Evolutionary conservation across 1,140 invertebrate species (phyloP).

Genomic region (Neodiprion lecontei): DNA sequence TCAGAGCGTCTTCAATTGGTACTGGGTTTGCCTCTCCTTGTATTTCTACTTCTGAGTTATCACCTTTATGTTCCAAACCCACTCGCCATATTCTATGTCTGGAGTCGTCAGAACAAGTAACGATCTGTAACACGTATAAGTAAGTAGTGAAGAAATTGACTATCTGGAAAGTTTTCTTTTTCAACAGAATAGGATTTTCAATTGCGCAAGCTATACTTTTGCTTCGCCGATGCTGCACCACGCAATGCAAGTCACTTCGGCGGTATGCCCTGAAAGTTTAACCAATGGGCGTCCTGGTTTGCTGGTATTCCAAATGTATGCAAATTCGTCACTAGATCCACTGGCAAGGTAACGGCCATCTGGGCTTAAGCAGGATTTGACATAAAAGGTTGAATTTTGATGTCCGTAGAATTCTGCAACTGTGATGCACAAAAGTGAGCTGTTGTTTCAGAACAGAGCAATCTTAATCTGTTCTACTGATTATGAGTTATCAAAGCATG

Average conservation of each 20-base stretch:
- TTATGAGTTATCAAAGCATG: slow-evolving; percentile 12
- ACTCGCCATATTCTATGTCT: slow-evolving; percentile 79
- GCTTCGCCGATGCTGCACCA: slow-evolving; percentile 69
- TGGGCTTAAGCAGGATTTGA: slow-evolving; percentile 80
- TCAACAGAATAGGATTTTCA: slow-evolving; percentile 22
- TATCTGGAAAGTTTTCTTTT: slow-evolving; percentile 30
- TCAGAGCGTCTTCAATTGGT: slow-evolving; percentile 27
- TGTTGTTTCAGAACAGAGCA: background rate
- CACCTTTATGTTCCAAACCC: slow-evolving; percentile 62
- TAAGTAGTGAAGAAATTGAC: background rate
- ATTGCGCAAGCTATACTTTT: slow-evolving; percentile 51
- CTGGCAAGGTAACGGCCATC: slow-evolving; percentile 82
- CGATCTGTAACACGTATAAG: slow-evolving; percentile 62
- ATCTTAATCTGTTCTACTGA: too few species aligned
- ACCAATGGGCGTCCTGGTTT: slow-evolving; percentile 70
- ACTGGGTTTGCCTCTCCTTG: slow-evolving; percentile 65
- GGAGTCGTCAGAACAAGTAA: slow-evolving; percentile 83
- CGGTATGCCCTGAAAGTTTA: slow-evolving; percentile 74
- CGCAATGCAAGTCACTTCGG: slow-evolving; percentile 84
- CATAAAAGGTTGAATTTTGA: slow-evolving; percentile 80
- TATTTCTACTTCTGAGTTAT: slow-evolving; percentile 59
- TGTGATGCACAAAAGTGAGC: slow-evolving; percentile 31
- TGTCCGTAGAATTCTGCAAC: slow-evolving; percentile 67
- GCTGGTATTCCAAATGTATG: slow-evolving; percentile 83
- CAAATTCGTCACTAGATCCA: slow-evolving; percentile 83